These are phyloP conservation scores for Xiphorhynchus erythropygius DNA, from an alignment of 2,797 vertebrate genomes.

Conservation along the genomic window DNA sequence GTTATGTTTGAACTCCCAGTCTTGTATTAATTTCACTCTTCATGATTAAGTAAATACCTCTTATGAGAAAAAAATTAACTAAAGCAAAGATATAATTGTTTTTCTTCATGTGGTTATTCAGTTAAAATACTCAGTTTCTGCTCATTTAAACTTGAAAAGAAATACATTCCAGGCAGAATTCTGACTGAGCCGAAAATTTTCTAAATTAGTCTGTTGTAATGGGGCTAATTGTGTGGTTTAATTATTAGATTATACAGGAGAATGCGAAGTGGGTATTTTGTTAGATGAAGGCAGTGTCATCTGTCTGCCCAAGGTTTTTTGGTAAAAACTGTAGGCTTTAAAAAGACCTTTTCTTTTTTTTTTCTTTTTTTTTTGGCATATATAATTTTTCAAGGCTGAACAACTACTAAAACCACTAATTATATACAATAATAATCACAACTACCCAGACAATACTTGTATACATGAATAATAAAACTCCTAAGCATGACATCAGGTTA, in stretches of 20 bases:
- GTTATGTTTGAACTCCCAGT: background rate
- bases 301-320: background rate
- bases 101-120: slow-evolving; percentile 23
- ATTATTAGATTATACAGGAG: slow-evolving; percentile 41
- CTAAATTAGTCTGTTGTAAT: slow-evolving; percentile 30
- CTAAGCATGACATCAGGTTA: background rate
- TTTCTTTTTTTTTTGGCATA: background rate
- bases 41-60: slow-evolving; percentile 33
- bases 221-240: slow-evolving; percentile 37
- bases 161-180: slow-evolving; percentile 48
- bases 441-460: background rate
- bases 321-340: background rate
- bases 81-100: slow-evolving; percentile 51
- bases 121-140: slow-evolving; percentile 50
- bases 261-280: slow-evolving; percentile 8
- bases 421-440: background rate
- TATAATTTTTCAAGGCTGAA: background rate
- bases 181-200: slow-evolving; percentile 50
- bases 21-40: slow-evolving; percentile 51
- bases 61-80: slow-evolving; percentile 47
- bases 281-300: background rate
- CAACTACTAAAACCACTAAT: background rate
- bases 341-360: background rate
- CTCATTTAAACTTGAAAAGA: slow-evolving; percentile 64
- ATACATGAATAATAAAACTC: background rate